Conservation (phyloP, 2,888 invertebrate genomes). For the Meteorus cinctellus region DNA sequence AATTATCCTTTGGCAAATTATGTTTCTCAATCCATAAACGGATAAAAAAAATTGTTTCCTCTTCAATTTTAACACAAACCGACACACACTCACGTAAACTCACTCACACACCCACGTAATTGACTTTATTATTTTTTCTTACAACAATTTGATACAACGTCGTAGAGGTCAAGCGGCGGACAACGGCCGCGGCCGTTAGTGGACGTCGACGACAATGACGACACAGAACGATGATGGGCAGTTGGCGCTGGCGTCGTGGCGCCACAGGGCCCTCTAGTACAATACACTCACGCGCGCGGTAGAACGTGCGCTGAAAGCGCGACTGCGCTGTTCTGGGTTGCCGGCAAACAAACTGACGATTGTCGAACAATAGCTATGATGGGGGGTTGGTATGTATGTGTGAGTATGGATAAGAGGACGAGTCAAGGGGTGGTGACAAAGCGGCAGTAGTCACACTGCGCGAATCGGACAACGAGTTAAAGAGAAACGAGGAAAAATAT, state of each 20-base stretch:
- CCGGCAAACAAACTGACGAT: conserved; percentile 40
- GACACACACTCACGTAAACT: background rate
- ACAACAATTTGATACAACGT: background rate
- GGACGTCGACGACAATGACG: conserved; percentile 10
- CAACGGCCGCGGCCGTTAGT: conserved; percentile 29
- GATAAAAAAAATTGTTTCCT: no score
- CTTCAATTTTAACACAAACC: background rate
- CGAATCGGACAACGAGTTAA: background rate
- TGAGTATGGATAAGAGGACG: background rate
- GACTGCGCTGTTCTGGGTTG: conserved; percentile 41
- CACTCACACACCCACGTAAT: background rate
- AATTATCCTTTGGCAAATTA: conserved; percentile 28
- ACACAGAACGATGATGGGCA: conserved; percentile 4
- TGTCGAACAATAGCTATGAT: background rate
- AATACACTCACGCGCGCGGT: conserved; percentile 11
- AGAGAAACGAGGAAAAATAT: background rate
- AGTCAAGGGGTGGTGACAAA: conserved; percentile 12
- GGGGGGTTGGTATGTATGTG: background rate
- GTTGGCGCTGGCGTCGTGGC: conserved; percentile 8
- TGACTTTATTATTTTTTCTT: background rate
- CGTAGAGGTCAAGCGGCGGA: conserved; percentile 13
- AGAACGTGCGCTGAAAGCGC: conserved; percentile 50
- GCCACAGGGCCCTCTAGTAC: conserved; percentile 4
- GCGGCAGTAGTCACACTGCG: conserved; percentile 4
- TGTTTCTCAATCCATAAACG: background rate